A percentile compares a stretch with the other conserved stretches of the same genome.
Conservation (phyloP, 2,797 vertebrate genomes). For the Odontamblyopus rebecca region DNA sequence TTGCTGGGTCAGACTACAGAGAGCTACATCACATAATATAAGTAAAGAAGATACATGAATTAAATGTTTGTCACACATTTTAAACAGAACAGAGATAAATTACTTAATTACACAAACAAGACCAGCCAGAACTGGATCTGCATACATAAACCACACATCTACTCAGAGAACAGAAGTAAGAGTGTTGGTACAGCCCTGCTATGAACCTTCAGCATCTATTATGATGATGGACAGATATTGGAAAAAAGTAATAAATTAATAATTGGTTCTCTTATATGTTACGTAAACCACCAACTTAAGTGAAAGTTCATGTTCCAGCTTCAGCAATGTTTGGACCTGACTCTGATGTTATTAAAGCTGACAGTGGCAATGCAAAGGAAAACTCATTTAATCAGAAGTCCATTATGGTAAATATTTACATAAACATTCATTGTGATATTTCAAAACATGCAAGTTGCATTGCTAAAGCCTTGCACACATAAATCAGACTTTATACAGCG, state of each 20-base stretch:
- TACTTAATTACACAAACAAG: neutral
- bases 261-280: conserved; percentile 37
- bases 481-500: neutral
- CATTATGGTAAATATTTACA: conserved; percentile 1
- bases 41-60: neutral
- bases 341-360: conserved; percentile 11
- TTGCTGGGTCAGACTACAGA: neutral
- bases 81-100: neutral
- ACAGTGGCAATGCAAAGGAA: conserved; percentile 3
- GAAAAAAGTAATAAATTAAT: conserved; percentile 47
- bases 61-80: neutral
- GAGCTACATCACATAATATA: neutral
- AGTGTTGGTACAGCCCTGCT: conserved; percentile 26
- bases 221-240: conserved; percentile 30
- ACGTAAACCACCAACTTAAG: conserved; percentile 29
- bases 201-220: conserved; percentile 41
- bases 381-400: neutral
- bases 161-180: conserved; percentile 19
- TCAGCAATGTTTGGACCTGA: neutral
- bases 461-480: too few relatives aligned
- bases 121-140: neutral
- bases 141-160: conserved; percentile 43
- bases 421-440: neutral
- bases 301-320: conserved; percentile 16
- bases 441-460: neutral